These are phyloP conservation scores for Cheirogaleus major DNA, from an alignment of 2,797 vertebrate species.

Conservation along the genomic window DNA sequence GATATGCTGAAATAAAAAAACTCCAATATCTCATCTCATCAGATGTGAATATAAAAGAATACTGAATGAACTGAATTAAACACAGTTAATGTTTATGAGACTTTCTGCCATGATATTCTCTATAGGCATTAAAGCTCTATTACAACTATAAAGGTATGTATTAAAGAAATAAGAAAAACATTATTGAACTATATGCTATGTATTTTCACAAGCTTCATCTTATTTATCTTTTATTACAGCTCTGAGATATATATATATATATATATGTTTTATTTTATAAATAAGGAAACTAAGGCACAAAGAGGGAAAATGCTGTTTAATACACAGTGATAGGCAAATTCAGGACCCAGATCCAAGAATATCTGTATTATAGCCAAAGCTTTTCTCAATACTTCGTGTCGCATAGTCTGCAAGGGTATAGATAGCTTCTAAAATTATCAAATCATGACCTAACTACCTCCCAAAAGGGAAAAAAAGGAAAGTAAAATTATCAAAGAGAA, in stretches of 20 bases:
- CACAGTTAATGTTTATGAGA: conserved; percentile 8
- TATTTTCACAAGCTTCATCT: not conserved
- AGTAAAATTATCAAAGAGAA: not conserved
- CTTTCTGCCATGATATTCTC: not conserved
- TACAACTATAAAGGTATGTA: not conserved
- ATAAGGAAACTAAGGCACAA: not conserved
- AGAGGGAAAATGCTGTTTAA: not conserved
- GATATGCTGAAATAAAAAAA: not conserved
- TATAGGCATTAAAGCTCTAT: not conserved
- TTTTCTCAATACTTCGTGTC: not conserved
- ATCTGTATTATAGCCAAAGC: not conserved
- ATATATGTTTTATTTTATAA: not conserved
- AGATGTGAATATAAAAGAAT: not conserved
- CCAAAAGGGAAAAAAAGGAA: no score
- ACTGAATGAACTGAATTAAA: conserved; percentile 9
- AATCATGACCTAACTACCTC: not conserved
- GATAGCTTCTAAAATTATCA: not conserved
- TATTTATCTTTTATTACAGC: not conserved
- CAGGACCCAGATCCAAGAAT: not conserved
- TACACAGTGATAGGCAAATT: not conserved
- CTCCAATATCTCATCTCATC: not conserved
- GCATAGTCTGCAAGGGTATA: not conserved
- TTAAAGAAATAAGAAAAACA: not conserved
- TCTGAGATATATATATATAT: not conserved
- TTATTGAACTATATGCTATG: not conserved